Percentiles rank a stretch among this genome's conserved stretches.
Evolutionary conservation across 2,113 vertebrate genomes (phyloP).

Genomic region (Dasyurus viverrinus): DNA sequence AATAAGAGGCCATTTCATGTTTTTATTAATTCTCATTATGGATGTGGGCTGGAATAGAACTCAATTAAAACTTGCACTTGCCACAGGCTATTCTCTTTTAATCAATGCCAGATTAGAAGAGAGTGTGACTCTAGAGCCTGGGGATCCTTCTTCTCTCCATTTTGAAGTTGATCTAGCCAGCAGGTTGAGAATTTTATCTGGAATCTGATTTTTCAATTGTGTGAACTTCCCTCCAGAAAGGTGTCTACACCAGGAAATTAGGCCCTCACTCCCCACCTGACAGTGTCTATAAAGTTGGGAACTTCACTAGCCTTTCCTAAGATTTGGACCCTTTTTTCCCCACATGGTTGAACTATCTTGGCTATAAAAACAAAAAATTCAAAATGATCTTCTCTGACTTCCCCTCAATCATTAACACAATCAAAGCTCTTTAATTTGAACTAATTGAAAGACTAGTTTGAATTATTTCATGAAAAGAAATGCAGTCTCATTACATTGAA

Average conservation of each 20-base stretch:
- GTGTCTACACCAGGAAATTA: neutral
- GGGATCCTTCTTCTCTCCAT: neutral
- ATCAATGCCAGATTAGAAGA: neutral
- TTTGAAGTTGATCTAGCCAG: neutral
- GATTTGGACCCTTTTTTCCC: neutral
- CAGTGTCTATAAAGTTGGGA: neutral
- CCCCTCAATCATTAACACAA: neutral
- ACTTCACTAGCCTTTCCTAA: neutral
- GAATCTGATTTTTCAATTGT: neutral
- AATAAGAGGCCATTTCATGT: neutral
- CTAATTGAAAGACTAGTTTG: neutral
- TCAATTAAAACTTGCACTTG: neutral
- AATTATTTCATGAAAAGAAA: neutral
- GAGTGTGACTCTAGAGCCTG: neutral
- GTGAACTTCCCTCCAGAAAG: neutral
- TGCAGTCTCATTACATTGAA: neutral
- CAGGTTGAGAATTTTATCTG: neutral
- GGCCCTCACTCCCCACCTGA: neutral
- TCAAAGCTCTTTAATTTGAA: neutral
- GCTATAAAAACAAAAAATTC: neutral
- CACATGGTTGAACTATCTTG: neutral
- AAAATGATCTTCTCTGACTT: neutral
- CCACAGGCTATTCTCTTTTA: neutral
- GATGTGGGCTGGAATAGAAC: neutral
- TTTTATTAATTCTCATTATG: neutral